A percentile compares a stretch with the other conserved stretches of the same genome.
phyloP scores from a whole-genome alignment of 2,888 invertebrate species.

The Hyles lineata region DNA sequence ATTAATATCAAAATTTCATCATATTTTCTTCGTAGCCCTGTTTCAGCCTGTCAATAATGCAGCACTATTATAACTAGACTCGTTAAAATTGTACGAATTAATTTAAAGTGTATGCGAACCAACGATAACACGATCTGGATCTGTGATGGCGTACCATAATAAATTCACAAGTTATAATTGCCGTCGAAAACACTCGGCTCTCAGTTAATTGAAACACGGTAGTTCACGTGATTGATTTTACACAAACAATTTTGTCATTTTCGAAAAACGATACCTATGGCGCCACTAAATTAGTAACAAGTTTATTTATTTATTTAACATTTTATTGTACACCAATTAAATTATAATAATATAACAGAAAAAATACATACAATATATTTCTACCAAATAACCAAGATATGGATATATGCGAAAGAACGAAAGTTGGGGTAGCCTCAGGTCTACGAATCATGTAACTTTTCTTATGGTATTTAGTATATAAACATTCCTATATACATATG shows the following conservation, averaged over 20 bases:
- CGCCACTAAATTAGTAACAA: too few species aligned
- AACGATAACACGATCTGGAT: neutral
- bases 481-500: too few species aligned
- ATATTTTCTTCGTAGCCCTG: neutral
- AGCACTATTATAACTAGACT: neutral
- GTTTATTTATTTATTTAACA: too few species aligned
- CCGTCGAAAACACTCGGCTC: slow-evolving; percentile 19
- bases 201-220: slow-evolving; percentile 50
- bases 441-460: too few species aligned
- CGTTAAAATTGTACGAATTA: slow-evolving; percentile 18
- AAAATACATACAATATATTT: too few species aligned
- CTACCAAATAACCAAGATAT: too few species aligned
- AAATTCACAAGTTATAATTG: slow-evolving; percentile 27
- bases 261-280: neutral
- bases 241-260: slow-evolving; percentile 42
- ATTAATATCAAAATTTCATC: neutral
- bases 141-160: slow-evolving; percentile 13
- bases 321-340: too few species aligned
- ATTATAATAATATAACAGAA: too few species aligned
- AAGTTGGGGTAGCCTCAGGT: too few species aligned
- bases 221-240: slow-evolving; percentile 39
- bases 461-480: too few species aligned
- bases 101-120: slow-evolving; percentile 11
- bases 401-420: too few species aligned
- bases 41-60: neutral